A percentile compares a stretch with the other conserved stretches of the same genome.
Conservation (phyloP, 2,113 vertebrate genomes). For the Oenanthe oenanthe region DNA sequence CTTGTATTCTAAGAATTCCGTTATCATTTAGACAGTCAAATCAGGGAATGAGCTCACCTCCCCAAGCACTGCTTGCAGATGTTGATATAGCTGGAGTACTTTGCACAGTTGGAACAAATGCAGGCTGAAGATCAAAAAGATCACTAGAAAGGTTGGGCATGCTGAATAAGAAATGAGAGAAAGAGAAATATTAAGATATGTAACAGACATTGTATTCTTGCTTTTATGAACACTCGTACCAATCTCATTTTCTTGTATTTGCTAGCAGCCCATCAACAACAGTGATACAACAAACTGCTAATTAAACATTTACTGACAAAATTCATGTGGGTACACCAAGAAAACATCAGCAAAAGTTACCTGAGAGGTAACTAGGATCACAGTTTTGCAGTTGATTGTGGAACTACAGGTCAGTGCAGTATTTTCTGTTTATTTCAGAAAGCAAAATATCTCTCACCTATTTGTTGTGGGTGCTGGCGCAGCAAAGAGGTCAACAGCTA, state of each 20-base stretch:
- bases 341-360: background rate
- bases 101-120: constrained; percentile 86
- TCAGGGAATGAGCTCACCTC: constrained; percentile 77
- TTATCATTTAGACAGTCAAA: background rate
- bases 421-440: background rate
- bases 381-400: background rate
- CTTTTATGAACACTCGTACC: fast-evolving
- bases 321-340: background rate
- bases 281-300: background rate
- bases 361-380: background rate
- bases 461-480: constrained; percentile 84
- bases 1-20: background rate
- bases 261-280: background rate
- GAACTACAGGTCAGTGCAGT: background rate
- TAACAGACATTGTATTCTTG: background rate
- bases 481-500: constrained; percentile 84
- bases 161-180: constrained; percentile 64
- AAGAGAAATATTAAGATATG: background rate
- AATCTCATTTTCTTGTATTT: background rate
- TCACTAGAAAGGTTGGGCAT: constrained; percentile 91
- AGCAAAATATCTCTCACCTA: constrained; percentile 71
- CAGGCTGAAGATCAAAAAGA: constrained; percentile 90
- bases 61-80: constrained; percentile 85
- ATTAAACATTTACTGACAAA: background rate
- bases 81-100: constrained; percentile 89